Evolutionary conservation across 2,888 invertebrate species (phyloP).

Genomic region (Rhagium mordax): DNA sequence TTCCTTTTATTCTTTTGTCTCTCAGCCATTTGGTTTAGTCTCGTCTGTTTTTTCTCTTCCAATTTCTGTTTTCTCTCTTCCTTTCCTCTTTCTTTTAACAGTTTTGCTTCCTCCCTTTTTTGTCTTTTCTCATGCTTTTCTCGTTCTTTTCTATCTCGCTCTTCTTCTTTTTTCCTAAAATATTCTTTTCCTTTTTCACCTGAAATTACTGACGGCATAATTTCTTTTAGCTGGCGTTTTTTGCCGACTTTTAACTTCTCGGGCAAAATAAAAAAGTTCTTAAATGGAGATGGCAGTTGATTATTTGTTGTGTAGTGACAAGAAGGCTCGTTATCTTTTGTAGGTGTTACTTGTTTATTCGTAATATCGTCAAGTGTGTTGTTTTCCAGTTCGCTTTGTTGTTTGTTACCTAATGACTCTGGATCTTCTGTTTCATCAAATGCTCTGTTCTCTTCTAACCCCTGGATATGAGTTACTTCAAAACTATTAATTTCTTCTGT

Average conservation of each 20-base stretch:
- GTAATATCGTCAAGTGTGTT: neutral
- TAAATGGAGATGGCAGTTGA: conserved; percentile 9
- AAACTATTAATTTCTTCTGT: neutral
- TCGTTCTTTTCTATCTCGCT: conserved; percentile 12
- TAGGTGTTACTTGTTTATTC: neutral
- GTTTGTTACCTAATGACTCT: neutral
- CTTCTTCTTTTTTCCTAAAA: conserved; percentile 1
- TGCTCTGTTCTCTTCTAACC: neutral
- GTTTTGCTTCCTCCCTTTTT: conserved; percentile 1
- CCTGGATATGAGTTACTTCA: neutral
- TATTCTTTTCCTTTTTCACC: conserved; percentile 8
- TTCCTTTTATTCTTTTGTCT: neutral
- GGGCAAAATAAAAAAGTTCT: neutral
- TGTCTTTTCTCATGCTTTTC: neutral
- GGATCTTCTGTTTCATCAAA: neutral
- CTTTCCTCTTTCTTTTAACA: conserved; percentile 1
- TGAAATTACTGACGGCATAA: conserved; percentile 13
- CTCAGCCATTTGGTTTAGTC: conserved; percentile 3
- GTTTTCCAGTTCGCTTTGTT: neutral
- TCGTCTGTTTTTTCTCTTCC: neutral
- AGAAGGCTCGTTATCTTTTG: neutral
- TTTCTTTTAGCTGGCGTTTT: conserved; percentile 1
- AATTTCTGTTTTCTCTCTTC: neutral
- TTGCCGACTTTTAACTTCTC: neutral
- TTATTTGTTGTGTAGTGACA: neutral